Percentiles rank a stretch among this genome's conserved stretches.
Evolutionary conservation across 2,888 invertebrate genomes (phyloP).

Genomic region (Villa cingulata): DNA sequence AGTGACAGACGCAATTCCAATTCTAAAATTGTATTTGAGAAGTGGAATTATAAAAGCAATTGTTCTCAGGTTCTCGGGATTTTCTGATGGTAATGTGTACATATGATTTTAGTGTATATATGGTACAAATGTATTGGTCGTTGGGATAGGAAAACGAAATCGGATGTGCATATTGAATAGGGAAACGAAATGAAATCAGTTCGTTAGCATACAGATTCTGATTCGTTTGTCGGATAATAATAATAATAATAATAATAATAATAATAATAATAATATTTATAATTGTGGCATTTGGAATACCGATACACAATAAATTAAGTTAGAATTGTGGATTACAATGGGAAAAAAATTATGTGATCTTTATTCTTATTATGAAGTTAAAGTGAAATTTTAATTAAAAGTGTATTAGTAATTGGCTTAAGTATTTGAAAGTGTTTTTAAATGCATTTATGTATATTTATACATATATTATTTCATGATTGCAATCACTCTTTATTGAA

Average conservation of each 20-base stretch:
- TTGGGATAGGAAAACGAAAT: not conserved
- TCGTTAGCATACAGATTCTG: not conserved
- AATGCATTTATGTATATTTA: no score
- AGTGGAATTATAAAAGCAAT: not conserved
- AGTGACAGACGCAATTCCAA: not conserved
- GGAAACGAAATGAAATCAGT: not conserved
- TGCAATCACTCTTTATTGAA: no score
- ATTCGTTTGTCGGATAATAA: not conserved
- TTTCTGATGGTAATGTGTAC: not conserved
- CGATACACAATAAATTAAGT: no score
- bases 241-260: no score
- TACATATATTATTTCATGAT: no score
- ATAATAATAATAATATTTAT: no score
- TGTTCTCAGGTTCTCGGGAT: not conserved
- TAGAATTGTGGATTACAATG: no score
- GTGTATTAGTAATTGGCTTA: no score
- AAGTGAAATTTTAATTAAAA: no score
- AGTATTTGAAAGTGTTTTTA: no score
- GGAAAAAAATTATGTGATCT: no score
- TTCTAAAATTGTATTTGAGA: not conserved
- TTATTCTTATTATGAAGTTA: no score
- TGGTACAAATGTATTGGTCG: not conserved
- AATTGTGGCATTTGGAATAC: not conserved
- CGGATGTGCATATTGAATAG: not conserved
- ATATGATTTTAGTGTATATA: not conserved